Evolutionary conservation across 2,797 vertebrate species (phyloP).

Genomic region (Sebastolobus alascanus): DNA sequence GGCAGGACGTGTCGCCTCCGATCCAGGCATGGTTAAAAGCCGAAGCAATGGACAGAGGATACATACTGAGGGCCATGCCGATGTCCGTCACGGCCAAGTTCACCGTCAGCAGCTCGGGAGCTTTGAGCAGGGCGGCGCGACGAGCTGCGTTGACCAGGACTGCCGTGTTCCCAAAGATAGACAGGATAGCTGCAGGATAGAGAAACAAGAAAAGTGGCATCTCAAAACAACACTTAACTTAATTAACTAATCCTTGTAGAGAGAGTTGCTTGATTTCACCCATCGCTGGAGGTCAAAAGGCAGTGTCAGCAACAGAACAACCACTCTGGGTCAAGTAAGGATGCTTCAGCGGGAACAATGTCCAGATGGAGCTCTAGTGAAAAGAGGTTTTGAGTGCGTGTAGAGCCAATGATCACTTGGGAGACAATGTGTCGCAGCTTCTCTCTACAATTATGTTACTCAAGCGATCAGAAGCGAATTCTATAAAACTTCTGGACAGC

Average conservation of each 20-base stretch:
- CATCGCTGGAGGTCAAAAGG: neutral
- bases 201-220: neutral
- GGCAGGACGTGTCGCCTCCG: constrained; percentile 69
- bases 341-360: neutral
- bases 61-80: constrained; percentile 81
- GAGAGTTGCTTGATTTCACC: neutral
- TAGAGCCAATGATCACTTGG: neutral
- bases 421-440: neutral
- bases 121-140: constrained; percentile 62
- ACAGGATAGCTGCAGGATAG: constrained; percentile 41
- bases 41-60: constrained; percentile 75
- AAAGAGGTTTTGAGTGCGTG: neutral
- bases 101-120: constrained; percentile 78
- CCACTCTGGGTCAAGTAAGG: neutral
- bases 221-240: neutral
- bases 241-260: neutral
- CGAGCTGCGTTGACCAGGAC: constrained; percentile 60
- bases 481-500: neutral
- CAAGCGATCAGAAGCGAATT: neutral
- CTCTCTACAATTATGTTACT: neutral
- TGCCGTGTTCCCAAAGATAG: constrained; percentile 58
- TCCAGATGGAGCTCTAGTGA: neutral
- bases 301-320: neutral
- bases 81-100: constrained; percentile 79
- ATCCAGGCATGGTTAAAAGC: constrained; percentile 79